Conservation (phyloP, 2,888 invertebrate species). For the Aelia acuminata region DNA sequence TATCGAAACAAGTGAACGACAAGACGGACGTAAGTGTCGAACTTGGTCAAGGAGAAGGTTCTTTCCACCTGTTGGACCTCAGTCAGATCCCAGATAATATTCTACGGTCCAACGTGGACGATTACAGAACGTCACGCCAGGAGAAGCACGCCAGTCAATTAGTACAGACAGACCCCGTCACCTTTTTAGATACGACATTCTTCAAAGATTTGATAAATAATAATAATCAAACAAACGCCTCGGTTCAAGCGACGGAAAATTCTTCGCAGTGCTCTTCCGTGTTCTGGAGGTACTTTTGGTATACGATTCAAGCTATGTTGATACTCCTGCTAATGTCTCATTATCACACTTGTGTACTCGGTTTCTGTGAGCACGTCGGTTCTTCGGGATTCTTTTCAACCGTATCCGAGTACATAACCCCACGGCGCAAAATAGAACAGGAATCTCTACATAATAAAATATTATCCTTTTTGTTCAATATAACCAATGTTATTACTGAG, state of each 20-base stretch:
- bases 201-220: constrained; percentile 52
- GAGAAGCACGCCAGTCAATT: not conserved
- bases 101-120: not conserved
- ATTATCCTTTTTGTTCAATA: not conserved
- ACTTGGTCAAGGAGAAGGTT: constrained; percentile 48
- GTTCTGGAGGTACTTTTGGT: constrained; percentile 15
- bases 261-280: not conserved
- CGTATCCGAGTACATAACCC: not conserved
- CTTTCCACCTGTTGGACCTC: not conserved
- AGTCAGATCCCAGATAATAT: not conserved
- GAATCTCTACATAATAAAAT: not conserved
- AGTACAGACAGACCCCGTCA: constrained; percentile 46
- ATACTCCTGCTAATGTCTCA: constrained; percentile 17
- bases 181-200: not conserved
- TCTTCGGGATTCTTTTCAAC: not conserved
- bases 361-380: constrained; percentile 14
- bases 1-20: not conserved
- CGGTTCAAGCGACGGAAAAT: constrained; percentile 41
- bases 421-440: not conserved
- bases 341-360: constrained; percentile 28
- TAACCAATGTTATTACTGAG: not conserved
- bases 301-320: not conserved
- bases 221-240: not conserved
- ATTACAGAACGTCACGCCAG: not conserved
- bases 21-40: not conserved